Conservation (phyloP, 2,888 invertebrate genomes). For the Zhuqinia jingwanae region DNA sequence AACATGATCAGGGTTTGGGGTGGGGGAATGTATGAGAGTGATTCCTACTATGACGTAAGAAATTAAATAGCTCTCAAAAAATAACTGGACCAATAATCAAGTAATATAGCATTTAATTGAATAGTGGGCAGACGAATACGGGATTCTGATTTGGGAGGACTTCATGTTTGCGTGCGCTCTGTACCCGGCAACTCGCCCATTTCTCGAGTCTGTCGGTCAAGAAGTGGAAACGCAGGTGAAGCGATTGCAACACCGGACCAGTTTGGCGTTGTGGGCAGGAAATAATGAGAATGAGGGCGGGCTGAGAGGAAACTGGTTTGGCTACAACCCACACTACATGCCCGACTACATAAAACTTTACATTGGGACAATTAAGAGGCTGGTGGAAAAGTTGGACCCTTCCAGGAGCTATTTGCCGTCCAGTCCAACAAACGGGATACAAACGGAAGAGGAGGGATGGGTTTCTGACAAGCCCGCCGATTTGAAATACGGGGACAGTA, state of each 20-base stretch:
- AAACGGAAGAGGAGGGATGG: slow-evolving; percentile 84
- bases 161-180: slow-evolving; percentile 84
- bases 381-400: slow-evolving; percentile 85
- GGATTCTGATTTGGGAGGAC: slow-evolving; percentile 84
- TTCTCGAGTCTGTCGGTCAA: slow-evolving; percentile 81
- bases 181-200: slow-evolving; percentile 82
- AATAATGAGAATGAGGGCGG: slow-evolving; percentile 88
- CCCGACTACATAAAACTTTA: slow-evolving; percentile 92
- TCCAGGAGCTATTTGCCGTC: slow-evolving; percentile 89
- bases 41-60: slow-evolving; percentile 66
- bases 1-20: slow-evolving; percentile 81
- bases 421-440: slow-evolving; percentile 94
- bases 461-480: slow-evolving; percentile 80
- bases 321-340: slow-evolving; percentile 84
- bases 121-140: slow-evolving; percentile 82
- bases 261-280: slow-evolving; percentile 83
- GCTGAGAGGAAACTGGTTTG: slow-evolving; percentile 89
- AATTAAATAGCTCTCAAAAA: neutral
- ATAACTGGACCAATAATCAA: neutral
- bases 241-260: slow-evolving; percentile 82
- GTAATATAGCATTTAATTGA: neutral
- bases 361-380: slow-evolving; percentile 87
- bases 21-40: slow-evolving; percentile 75
- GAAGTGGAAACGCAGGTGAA: slow-evolving; percentile 82
- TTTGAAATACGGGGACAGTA: slow-evolving; percentile 82